Percentiles rank a stretch among this genome's conserved stretches.
phyloP scores from a whole-genome alignment of 2,113 vertebrate genomes.

The Falco punctatus region DNA sequence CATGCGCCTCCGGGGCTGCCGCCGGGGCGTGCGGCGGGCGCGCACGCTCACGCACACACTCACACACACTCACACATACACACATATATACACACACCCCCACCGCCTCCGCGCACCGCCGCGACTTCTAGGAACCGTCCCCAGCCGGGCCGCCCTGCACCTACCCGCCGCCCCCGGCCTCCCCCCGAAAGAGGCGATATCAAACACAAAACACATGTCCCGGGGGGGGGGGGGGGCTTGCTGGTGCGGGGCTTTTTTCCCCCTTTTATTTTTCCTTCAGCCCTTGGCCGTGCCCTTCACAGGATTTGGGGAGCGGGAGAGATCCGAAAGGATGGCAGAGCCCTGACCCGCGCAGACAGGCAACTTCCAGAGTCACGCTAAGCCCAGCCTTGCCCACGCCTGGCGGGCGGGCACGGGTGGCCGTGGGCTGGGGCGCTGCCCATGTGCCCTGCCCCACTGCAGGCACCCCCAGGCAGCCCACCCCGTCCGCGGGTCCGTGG shows the following conservation, averaged over 20 bases:
- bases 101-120: background rate
- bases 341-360: background rate
- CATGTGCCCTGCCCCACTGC: background rate
- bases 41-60: background rate
- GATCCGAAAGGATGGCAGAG: background rate
- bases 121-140: background rate
- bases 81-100: background rate
- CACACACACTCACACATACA: too few relatives aligned
- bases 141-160: background rate
- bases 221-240: background rate
- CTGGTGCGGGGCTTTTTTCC: background rate
- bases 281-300: background rate
- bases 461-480: background rate
- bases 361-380: background rate
- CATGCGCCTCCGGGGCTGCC: background rate
- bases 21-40: background rate
- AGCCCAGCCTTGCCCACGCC: background rate
- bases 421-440: background rate
- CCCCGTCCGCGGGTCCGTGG: background rate
- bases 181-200: background rate
- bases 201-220: background rate
- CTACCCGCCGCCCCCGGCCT: background rate
- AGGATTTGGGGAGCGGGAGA: background rate
- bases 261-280: background rate
- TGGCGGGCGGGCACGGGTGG: background rate